Evolutionary conservation across 2,797 vertebrate species (phyloP).

Genomic region (Sarcoramphus papa): DNA sequence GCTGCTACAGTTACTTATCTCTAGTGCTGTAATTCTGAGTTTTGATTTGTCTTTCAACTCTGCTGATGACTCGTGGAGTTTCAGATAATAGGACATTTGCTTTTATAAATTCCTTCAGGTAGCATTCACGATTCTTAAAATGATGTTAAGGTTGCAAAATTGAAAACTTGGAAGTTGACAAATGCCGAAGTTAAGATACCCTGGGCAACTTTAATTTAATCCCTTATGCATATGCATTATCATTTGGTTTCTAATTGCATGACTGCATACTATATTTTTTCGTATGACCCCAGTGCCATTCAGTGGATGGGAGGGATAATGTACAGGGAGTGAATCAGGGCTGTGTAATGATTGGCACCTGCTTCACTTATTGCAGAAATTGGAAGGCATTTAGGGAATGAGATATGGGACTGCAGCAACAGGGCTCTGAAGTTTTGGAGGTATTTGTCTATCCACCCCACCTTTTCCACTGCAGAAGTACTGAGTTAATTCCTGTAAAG

Average conservation of each 20-base stretch:
- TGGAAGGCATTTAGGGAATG: not conserved
- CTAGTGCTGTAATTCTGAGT: not conserved
- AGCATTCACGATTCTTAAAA: not conserved
- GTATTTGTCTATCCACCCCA: not conserved
- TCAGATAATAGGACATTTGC: not conserved
- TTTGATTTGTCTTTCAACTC: not conserved
- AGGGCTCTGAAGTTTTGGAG: not conserved
- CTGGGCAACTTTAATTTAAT: not conserved
- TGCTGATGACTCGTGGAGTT: not conserved
- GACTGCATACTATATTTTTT: not conserved
- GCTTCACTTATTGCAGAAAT: not conserved
- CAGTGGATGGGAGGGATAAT: not conserved
- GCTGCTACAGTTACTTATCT: not conserved
- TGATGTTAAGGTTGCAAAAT: not conserved
- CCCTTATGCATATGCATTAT: not conserved
- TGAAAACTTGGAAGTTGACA: not conserved
- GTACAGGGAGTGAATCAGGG: not conserved
- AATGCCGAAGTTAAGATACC: not conserved
- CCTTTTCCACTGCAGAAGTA: not conserved
- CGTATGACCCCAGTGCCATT: not conserved
- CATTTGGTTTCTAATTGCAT: not conserved
- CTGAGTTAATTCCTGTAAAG: not conserved
- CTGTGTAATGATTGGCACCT: not conserved
- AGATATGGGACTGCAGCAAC: not conserved
- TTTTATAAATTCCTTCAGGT: not conserved